Percentiles rank a stretch among this genome's conserved stretches.
These are phyloP conservation scores for Ooceraea biroi DNA, from an alignment of 1,140 invertebrate genomes.

Conservation along the genomic window DNA sequence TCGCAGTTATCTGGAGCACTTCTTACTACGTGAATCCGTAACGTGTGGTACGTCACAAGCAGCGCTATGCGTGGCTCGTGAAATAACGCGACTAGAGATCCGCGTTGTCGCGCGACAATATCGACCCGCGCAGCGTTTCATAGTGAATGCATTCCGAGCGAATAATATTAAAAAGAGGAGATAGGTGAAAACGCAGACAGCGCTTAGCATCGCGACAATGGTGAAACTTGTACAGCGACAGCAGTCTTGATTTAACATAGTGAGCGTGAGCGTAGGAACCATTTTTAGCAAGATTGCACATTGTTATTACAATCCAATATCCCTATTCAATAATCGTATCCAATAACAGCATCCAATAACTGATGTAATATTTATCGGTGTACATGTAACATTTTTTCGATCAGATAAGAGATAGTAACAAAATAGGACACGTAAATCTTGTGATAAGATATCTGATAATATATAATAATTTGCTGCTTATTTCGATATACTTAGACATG, in stretches of 20 bases:
- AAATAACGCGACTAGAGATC: conserved; percentile 31
- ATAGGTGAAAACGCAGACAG: conserved; percentile 80
- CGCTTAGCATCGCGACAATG: conserved; percentile 65
- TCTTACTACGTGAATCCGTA: conserved; percentile 25
- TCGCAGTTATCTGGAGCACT: conserved; percentile 51
- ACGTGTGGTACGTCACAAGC: background rate
- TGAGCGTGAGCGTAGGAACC: background rate
- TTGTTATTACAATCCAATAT: too few species aligned
- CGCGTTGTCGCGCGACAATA: conserved; percentile 24
- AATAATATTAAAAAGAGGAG: conserved; percentile 79
- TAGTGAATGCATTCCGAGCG: conserved; percentile 67
- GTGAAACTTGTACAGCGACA: conserved; percentile 42
- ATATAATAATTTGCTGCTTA: too few species aligned
- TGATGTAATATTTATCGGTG: too few species aligned
- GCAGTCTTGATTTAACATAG: conserved; percentile 9
- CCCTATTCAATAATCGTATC: too few species aligned
- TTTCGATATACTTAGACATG: too few species aligned
- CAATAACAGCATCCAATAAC: too few species aligned
- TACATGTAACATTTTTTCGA: too few species aligned
- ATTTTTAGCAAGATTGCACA: background rate
- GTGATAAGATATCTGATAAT: too few species aligned
- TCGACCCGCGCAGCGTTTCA: conserved; percentile 40
- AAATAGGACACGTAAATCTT: too few species aligned
- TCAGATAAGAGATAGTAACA: too few species aligned
- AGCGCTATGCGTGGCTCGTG: background rate